These are phyloP conservation scores for Tapirus terrestris DNA, from an alignment of 2,113 vertebrate species.

Conservation along the genomic window DNA sequence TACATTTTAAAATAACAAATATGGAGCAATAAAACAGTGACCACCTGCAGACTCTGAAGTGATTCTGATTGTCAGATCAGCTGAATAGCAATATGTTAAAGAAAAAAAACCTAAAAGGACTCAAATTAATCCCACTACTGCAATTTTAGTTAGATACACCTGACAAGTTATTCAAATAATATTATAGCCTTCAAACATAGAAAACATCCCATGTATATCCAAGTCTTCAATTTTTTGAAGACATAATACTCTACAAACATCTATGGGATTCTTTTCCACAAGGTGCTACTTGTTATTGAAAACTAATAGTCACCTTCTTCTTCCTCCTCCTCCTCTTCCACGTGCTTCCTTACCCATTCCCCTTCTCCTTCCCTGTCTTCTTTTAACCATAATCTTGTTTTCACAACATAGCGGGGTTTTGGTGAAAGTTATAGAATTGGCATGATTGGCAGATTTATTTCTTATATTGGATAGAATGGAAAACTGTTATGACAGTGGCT, in stretches of 20 bases:
- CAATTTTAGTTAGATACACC: not conserved
- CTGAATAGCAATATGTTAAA: not conserved
- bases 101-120: not conserved
- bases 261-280: not conserved
- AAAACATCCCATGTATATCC: not conserved
- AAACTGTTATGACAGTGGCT: not conserved
- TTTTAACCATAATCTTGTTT: not conserved
- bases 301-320: not conserved
- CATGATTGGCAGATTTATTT: not conserved
- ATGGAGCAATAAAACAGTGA: not conserved
- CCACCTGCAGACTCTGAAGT: not conserved
- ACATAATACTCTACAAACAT: not conserved
- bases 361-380: not conserved
- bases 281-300: not conserved
- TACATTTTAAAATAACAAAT: not conserved
- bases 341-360: not conserved
- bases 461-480: not conserved
- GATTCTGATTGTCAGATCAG: not conserved
- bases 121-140: not conserved
- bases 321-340: not conserved
- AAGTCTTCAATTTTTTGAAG: not conserved
- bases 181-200: not conserved
- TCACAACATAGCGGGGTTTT: not conserved
- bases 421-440: not conserved
- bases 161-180: not conserved